These are phyloP conservation scores for Sebastes goodei DNA, from an alignment of 2,797 vertebrate genomes.

Conservation along the genomic window DNA sequence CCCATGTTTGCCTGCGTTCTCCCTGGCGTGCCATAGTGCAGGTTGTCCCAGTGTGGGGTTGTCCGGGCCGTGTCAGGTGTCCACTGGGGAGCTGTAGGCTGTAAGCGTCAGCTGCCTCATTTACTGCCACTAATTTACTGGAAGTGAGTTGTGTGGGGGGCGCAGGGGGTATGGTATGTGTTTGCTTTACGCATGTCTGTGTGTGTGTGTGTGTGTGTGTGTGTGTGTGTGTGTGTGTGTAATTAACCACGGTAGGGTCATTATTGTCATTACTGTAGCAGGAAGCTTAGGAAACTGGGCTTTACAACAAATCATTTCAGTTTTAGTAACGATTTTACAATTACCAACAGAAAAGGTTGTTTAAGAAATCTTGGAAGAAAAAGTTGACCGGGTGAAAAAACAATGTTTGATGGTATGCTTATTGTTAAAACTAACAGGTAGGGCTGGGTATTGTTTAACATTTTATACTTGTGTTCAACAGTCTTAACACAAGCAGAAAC, in stretches of 20 bases:
- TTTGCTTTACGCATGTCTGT: constrained; percentile 59
- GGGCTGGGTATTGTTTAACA: background rate
- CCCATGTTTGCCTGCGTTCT: constrained; percentile 34
- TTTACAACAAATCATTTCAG: constrained; percentile 7
- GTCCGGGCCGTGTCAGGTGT: constrained; percentile 75
- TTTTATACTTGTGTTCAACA: background rate
- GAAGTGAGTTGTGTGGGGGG: constrained; percentile 57
- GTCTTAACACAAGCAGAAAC: background rate
- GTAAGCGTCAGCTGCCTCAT: constrained; percentile 72
- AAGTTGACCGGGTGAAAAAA: background rate
- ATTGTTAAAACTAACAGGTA: background rate
- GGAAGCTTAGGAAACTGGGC: background rate
- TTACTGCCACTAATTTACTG: constrained; percentile 76
- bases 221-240: constrained; percentile 4
- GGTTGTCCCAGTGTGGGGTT: constrained; percentile 69
- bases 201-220: constrained; percentile 6
- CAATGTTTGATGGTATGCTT: background rate
- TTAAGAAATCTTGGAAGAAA: background rate
- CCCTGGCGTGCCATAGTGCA: constrained; percentile 54
- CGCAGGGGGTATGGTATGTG: constrained; percentile 59
- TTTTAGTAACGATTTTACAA: background rate
- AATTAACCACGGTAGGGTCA: constrained; percentile 29
- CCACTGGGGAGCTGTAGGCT: constrained; percentile 60
- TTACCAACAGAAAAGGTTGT: background rate
- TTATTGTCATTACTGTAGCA: constrained; percentile 33